A percentile compares a stretch with the other conserved stretches of the same genome.
These are phyloP conservation scores for Trachymyrmex cornetzi DNA, from an alignment of 1,140 invertebrate species.

Conservation along the genomic window DNA sequence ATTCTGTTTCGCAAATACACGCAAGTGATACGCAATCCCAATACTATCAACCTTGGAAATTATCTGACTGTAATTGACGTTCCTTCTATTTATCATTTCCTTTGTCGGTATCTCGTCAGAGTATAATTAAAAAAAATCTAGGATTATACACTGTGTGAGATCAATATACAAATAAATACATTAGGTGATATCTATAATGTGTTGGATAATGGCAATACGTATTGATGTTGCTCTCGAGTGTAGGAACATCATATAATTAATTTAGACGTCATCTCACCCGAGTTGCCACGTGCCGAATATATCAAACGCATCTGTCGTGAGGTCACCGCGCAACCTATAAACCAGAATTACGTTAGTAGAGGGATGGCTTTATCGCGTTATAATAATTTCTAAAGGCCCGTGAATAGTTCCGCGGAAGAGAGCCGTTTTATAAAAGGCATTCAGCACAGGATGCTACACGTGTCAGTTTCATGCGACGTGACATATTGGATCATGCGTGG, in stretches of 20 bases:
- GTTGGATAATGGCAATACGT: not conserved
- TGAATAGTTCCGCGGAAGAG: conserved; percentile 21
- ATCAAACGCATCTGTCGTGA: conserved; percentile 11
- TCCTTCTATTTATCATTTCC: not conserved
- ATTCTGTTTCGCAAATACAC: not conserved
- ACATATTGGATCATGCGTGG: conserved; percentile 22
- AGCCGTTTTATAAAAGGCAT: conserved; percentile 44
- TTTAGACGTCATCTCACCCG: not conserved
- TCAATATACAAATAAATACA: not conserved
- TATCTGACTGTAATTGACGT: conserved; percentile 13
- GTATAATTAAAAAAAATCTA: not conserved
- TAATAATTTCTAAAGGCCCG: conserved; percentile 45
- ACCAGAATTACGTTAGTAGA: conserved; percentile 33
- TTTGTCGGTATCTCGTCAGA: not conserved
- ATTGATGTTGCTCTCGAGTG: not conserved
- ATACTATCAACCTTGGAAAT: conserved; percentile 10
- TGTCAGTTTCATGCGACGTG: conserved; percentile 25
- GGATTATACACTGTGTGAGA: not conserved
- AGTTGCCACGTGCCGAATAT: conserved; percentile 20
- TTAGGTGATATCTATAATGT: not conserved
- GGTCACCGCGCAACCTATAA: conserved; percentile 52
- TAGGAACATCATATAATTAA: conserved; percentile 11
- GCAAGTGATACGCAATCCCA: not conserved
- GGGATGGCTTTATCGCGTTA: conserved; percentile 22
- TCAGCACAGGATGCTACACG: conserved; percentile 13